Percentiles rank a stretch among this genome's conserved stretches.
Conservation (phyloP, 2,113 vertebrate species). For the Notarius lentiginosus region DNA sequence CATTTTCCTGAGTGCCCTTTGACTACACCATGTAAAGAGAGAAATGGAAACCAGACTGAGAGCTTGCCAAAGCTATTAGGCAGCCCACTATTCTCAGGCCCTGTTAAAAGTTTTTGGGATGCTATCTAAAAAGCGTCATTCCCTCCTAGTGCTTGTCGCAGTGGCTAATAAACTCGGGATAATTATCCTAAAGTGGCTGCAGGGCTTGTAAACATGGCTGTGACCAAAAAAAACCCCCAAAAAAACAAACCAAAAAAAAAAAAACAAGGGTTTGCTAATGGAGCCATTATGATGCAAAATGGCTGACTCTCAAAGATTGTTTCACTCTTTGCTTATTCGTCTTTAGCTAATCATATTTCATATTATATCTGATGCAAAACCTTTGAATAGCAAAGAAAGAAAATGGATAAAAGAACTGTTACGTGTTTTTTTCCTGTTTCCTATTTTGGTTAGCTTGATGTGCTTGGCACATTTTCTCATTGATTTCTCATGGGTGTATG, state of each 20-base stretch:
- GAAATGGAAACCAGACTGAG: slow-evolving; percentile 36
- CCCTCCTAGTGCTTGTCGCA: slow-evolving; percentile 54
- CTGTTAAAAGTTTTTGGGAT: slow-evolving; percentile 58
- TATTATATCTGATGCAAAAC: not conserved
- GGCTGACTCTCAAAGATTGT: not conserved
- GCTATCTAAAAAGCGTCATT: slow-evolving; percentile 59
- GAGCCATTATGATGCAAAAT: not conserved
- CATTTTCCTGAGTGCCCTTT: slow-evolving; percentile 69
- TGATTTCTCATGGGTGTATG: not conserved
- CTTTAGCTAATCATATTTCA: not conserved
- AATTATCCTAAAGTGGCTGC: slow-evolving; percentile 60
- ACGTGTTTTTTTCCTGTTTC: not conserved
- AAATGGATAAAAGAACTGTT: not conserved
- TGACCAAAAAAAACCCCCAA: slow-evolving; percentile 39
- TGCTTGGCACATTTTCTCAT: not conserved
- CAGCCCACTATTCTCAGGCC: slow-evolving; percentile 54
- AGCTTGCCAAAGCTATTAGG: slow-evolving; percentile 65
- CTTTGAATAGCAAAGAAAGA: not conserved
- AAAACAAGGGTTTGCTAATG: slow-evolving; percentile 45
- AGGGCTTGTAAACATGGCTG: slow-evolving; percentile 56
- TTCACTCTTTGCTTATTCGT: not conserved
- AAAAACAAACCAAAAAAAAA: slow-evolving; percentile 44
- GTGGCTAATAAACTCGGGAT: slow-evolving; percentile 63
- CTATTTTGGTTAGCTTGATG: too few species aligned
- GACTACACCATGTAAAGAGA: slow-evolving; percentile 59